These are phyloP conservation scores for Teleopsis dalmanni DNA, from an alignment of 1,140 invertebrate genomes.

Conservation along the genomic window DNA sequence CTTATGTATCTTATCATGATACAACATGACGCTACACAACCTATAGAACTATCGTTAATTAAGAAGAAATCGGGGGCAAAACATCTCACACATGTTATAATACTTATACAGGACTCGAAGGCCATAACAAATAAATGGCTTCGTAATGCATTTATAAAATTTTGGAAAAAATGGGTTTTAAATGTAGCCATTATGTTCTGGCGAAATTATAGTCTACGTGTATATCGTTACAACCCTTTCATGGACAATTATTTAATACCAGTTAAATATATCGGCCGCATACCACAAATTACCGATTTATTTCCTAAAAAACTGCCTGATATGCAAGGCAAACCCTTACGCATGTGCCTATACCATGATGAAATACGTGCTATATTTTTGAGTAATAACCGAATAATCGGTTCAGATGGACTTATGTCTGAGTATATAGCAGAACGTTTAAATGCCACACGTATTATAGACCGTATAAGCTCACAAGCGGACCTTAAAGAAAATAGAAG, in stretches of 20 bases:
- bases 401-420: constrained; percentile 29
- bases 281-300: constrained; percentile 19
- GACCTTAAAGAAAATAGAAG: constrained; percentile 16
- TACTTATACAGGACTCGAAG: constrained; percentile 22
- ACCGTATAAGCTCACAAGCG: constrained; percentile 15
- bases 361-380: constrained; percentile 28
- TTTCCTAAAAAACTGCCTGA: constrained; percentile 29
- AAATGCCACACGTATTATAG: constrained; percentile 32
- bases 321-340: constrained; percentile 30
- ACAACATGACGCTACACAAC: constrained; percentile 26
- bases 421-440: constrained; percentile 26
- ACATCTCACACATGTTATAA: constrained; percentile 29
- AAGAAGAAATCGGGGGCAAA: constrained; percentile 33
- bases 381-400: constrained; percentile 15
- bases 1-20: constrained; percentile 38
- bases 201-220: constrained; percentile 16
- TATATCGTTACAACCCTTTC: constrained; percentile 37
- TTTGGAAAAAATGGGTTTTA: constrained; percentile 35
- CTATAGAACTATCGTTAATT: constrained; percentile 25
- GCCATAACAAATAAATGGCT: constrained; percentile 25
- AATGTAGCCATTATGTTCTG: constrained; percentile 35
- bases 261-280: constrained; percentile 8
- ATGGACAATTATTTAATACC: constrained; percentile 23
- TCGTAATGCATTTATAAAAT: constrained; percentile 28
- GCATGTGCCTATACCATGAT: constrained; percentile 35